Percentiles rank a stretch among this genome's conserved stretches.
phyloP scores from a whole-genome alignment of 2,888 invertebrate species.

The Pseudococcus longispinus region DNA sequence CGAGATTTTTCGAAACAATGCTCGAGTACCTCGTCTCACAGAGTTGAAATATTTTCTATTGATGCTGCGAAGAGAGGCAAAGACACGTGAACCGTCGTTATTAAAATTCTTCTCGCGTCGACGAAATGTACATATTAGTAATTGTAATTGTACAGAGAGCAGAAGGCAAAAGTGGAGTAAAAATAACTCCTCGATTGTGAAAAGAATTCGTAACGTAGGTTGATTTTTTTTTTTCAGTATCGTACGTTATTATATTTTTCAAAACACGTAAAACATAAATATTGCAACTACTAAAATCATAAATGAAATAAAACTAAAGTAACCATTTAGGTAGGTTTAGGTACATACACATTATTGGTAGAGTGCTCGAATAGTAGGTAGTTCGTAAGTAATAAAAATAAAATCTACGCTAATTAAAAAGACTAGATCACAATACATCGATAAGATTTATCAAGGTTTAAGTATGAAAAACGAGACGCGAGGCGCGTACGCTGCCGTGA shows the following conservation, averaged over 20 bases:
- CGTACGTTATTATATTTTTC: neutral
- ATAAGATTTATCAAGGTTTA: neutral
- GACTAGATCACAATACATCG: constrained; percentile 18
- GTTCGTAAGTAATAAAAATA: neutral
- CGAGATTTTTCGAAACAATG: no score
- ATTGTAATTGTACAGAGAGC: no score
- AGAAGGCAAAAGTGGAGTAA: neutral
- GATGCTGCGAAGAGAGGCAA: no score
- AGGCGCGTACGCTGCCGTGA: neutral
- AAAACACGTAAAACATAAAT: neutral
- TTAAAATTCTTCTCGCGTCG: neutral
- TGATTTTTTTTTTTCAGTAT: neutral
- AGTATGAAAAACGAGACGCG: neutral
- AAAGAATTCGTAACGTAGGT: neutral
- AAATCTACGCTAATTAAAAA: neutral
- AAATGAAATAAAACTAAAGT: neutral
- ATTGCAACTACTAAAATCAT: neutral
- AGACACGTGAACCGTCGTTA: neutral
- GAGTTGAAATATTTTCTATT: no score
- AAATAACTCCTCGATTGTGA: neutral
- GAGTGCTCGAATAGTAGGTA: neutral
- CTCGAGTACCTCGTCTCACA: no score
- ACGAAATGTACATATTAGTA: neutral
- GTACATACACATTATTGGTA: neutral
- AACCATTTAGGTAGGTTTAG: neutral